Evolutionary conservation across 2,113 vertebrate genomes (phyloP).

Genomic region (Mellivora capensis): DNA sequence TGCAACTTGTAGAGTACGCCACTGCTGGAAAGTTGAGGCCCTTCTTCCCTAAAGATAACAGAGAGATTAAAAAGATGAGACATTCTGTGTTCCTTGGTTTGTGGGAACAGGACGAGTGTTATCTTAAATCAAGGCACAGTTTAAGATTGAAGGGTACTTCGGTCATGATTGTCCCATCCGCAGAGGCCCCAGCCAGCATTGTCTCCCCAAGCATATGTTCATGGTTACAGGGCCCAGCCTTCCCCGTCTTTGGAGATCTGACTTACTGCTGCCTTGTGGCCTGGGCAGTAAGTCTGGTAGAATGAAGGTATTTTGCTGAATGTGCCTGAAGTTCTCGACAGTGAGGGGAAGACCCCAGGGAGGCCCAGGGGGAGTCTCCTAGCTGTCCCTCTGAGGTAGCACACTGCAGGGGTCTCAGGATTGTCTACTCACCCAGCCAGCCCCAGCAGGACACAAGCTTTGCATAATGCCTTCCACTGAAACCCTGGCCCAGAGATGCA

Average conservation of each 20-base stretch:
- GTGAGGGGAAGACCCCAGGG: neutral
- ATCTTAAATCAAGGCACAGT: neutral
- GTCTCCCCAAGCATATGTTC: rapidly evolving
- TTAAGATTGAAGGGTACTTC: neutral
- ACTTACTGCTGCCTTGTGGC: neutral
- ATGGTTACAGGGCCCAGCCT: neutral
- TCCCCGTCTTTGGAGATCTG: neutral
- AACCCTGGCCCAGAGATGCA: neutral
- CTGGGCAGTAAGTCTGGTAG: neutral
- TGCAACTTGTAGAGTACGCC: rapidly evolving
- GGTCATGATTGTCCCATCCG: neutral
- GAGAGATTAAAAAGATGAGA: neutral
- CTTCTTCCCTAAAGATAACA: neutral
- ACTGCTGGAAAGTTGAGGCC: neutral
- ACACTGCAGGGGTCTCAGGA: neutral
- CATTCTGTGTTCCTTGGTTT: neutral
- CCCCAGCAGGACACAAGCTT: neutral
- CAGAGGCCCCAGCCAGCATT: neutral
- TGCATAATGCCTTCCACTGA: neutral
- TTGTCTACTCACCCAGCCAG: neutral
- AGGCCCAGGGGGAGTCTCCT: neutral
- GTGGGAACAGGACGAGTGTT: neutral
- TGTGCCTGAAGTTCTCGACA: neutral
- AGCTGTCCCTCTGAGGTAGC: rapidly evolving
- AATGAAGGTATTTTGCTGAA: neutral